Evolutionary conservation across 1,140 invertebrate species (phyloP).

Genomic region (Drosophila guanche): DNA sequence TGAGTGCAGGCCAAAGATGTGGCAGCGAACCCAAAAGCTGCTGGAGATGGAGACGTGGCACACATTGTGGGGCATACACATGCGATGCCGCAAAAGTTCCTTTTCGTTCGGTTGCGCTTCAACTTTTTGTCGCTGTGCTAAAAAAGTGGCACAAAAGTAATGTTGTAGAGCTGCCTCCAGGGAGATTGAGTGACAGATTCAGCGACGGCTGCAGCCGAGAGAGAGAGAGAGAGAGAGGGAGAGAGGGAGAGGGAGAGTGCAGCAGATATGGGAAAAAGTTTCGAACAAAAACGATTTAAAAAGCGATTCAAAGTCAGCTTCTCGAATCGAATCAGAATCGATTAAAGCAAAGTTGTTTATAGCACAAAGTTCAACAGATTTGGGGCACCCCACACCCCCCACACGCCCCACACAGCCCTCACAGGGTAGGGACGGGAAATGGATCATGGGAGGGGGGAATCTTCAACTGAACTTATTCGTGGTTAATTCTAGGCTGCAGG

Average conservation of each 20-base stretch:
- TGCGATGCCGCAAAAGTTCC: conserved; percentile 38
- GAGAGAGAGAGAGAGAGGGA: neutral
- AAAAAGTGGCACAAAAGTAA: conserved; percentile 63
- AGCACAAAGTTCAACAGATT: conserved; percentile 46
- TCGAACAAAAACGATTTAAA: conserved; percentile 78
- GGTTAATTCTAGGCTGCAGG: no score
- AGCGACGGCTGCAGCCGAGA: conserved; percentile 25
- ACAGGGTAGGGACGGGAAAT: no score
- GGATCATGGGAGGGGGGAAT: no score
- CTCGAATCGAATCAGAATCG: conserved; percentile 57
- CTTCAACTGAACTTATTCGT: no score
- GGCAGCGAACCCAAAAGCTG: no score
- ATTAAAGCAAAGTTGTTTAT: conserved; percentile 59
- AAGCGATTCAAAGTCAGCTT: conserved; percentile 74
- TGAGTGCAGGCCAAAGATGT: no score
- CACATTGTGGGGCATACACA: conserved; percentile 10
- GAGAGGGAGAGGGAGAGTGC: neutral
- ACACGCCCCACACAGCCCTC: no score
- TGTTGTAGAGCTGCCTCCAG: conserved; percentile 58
- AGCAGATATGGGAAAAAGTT: conserved; percentile 39
- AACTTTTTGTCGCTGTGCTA: conserved; percentile 49
- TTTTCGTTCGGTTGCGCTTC: conserved; percentile 31
- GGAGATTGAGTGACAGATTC: conserved; percentile 74
- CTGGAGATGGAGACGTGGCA: conserved; percentile 12
- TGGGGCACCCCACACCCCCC: neutral